Evolutionary conservation across 2,888 invertebrate species (phyloP).

Genomic region (Drosophila mimetica): DNA sequence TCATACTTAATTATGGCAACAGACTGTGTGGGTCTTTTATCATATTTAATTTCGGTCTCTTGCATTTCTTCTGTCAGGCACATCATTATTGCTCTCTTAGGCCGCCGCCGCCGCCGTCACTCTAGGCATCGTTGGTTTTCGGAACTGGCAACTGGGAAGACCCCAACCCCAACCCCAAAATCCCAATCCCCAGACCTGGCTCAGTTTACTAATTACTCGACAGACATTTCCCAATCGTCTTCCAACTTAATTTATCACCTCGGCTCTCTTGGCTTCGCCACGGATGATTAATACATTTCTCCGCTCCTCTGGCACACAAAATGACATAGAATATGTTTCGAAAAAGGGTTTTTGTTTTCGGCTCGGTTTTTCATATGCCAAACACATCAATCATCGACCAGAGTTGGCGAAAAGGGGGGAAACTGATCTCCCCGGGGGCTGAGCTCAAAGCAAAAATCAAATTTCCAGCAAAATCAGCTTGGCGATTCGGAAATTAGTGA

Average conservation of each 20-base stretch:
- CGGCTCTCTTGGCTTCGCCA: constrained; percentile 37
- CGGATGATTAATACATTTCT: constrained; percentile 69
- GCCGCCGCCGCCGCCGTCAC: constrained; percentile 11
- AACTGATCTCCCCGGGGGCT: background rate
- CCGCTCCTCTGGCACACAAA: constrained; percentile 51
- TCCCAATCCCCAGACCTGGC: constrained; percentile 10
- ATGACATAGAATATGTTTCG: constrained; percentile 70
- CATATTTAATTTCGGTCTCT: constrained; percentile 70
- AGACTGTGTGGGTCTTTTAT: constrained; percentile 78
- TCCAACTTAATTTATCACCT: constrained; percentile 70
- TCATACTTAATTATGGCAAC: constrained; percentile 83
- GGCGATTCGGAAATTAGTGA: constrained; percentile 70
- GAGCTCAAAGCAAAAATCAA: constrained; percentile 43
- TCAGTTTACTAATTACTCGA: constrained; percentile 67
- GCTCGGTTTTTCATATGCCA: constrained; percentile 43
- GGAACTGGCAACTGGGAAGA: background rate
- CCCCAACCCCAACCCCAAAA: background rate
- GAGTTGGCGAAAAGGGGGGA: constrained; percentile 13
- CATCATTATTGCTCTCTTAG: constrained; percentile 62
- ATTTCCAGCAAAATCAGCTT: constrained; percentile 55
- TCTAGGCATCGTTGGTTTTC: constrained; percentile 1
- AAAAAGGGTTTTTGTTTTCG: constrained; percentile 58
- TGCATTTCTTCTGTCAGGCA: constrained; percentile 55
- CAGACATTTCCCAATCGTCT: constrained; percentile 61
- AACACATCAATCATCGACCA: constrained; percentile 68